Evolutionary conservation across 2,888 invertebrate species (phyloP).

Genomic region (Nemotelus nigrinus): DNA sequence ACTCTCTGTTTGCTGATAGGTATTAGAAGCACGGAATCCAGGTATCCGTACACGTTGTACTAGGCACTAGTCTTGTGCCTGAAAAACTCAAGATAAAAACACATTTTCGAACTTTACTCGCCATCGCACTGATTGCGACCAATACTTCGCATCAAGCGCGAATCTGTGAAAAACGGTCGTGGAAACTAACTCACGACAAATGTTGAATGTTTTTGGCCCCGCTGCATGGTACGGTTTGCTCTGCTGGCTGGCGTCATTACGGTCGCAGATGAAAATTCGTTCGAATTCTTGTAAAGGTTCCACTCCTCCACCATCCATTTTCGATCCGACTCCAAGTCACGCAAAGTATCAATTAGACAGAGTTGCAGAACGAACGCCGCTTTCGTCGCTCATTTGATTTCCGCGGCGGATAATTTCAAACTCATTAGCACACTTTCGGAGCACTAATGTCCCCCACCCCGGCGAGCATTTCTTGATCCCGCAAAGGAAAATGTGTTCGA

Average conservation of each 20-base stretch:
- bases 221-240: background rate
- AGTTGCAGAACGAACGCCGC: conserved; percentile 16
- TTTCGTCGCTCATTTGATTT: background rate
- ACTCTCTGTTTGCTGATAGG: conserved; percentile 12
- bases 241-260: background rate
- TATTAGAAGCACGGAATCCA: background rate
- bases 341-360: conserved; percentile 41
- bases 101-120: no score
- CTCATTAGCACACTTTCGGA: conserved; percentile 39
- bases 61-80: no score
- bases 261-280: conserved; percentile 10
- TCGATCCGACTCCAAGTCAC: conserved; percentile 15
- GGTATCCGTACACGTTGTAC: no score
- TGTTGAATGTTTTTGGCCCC: background rate
- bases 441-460: background rate
- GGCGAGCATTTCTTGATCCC: background rate
- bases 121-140: no score
- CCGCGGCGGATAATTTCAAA: conserved; percentile 22
- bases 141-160: background rate
- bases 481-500: conserved; percentile 28
- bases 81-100: no score
- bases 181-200: conserved; percentile 18
- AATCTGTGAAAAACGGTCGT: conserved; percentile 22
- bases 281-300: background rate
- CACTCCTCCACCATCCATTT: no score